phyloP scores from a whole-genome alignment of 2,797 vertebrate species.

The Myotis pilosus region DNA sequence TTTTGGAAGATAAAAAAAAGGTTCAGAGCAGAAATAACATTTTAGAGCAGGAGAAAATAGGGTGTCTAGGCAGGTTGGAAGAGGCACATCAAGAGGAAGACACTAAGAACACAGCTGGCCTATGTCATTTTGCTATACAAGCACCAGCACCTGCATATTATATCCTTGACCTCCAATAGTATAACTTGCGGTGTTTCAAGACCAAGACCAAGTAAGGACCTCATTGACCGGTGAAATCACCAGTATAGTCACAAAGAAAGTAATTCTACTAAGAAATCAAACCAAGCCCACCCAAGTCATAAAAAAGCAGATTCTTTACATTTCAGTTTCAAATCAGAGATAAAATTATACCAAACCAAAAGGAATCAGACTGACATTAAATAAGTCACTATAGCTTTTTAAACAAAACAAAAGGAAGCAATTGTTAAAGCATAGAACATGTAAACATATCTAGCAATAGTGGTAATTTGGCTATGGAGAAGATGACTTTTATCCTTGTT shows the following conservation, averaged over 20 bases:
- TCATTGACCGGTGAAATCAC: background rate
- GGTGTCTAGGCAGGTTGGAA: background rate
- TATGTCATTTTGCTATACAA: background rate
- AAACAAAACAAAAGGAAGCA: background rate
- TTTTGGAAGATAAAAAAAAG: background rate
- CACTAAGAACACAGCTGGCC: background rate
- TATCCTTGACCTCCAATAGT: background rate
- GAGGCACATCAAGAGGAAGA: background rate
- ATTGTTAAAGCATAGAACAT: background rate
- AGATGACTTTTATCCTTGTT: background rate
- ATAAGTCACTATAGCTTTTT: slow-evolving; percentile 30
- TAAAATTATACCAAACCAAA: slow-evolving; percentile 6
- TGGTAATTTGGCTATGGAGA: background rate
- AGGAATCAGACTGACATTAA: slow-evolving; percentile 14
- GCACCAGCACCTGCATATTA: background rate
- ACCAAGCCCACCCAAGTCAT: background rate
- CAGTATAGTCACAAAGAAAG: background rate
- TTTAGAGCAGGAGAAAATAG: background rate
- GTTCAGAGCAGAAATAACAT: slow-evolving; percentile 37
- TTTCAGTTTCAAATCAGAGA: slow-evolving; percentile 9
- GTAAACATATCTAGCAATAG: background rate
- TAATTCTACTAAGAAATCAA: slow-evolving; percentile 33
- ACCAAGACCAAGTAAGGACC: background rate
- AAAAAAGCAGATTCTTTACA: slow-evolving; percentile 17
- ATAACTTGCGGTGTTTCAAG: background rate